Evolutionary conservation across 92 coral and sea anemone species (phyloP).

Genomic region (Heliopora coerulea): DNA sequence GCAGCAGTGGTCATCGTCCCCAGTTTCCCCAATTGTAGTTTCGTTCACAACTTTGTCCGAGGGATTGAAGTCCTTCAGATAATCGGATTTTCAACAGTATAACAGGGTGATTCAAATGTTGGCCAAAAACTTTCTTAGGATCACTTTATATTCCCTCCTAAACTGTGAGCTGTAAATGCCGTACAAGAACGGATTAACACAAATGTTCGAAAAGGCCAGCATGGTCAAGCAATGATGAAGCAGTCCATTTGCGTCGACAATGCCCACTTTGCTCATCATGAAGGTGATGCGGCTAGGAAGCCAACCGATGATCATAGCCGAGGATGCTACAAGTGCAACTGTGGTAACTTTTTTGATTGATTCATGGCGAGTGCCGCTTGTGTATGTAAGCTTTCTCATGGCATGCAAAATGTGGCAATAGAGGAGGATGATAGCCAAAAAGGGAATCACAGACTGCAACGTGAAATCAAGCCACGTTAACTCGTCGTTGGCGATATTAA

Average conservation of each 20-base stretch:
- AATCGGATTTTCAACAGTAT: too few species aligned
- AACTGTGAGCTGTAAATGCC: slow-evolving; percentile 10
- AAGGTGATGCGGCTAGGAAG: slow-evolving; percentile 11
- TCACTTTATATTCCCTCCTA: slow-evolving; percentile 6
- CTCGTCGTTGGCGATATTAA: background rate
- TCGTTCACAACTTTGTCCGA: too few species aligned
- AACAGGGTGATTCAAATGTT: too few species aligned
- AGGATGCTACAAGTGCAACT: background rate
- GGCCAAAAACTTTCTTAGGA: background rate
- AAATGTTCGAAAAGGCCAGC: slow-evolving; percentile 13
- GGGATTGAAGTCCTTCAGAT: too few species aligned
- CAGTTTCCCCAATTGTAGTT: too few species aligned
- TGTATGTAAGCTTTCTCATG: background rate
- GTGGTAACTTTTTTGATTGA: background rate
- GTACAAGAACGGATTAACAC: slow-evolving; percentile 17
- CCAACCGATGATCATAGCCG: slow-evolving; percentile 11
- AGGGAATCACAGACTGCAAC: slow-evolving; percentile 1
- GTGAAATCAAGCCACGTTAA: slow-evolving; percentile 4
- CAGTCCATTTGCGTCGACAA: background rate
- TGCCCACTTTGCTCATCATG: background rate
- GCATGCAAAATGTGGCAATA: background rate
- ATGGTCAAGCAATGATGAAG: background rate
- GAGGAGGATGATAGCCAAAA: slow-evolving; percentile 9
- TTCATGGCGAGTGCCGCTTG: background rate
- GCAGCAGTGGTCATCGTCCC: too few species aligned